phyloP scores from a whole-genome alignment of 2,797 vertebrate genomes.

The Urocyon cinereoargenteus region DNA sequence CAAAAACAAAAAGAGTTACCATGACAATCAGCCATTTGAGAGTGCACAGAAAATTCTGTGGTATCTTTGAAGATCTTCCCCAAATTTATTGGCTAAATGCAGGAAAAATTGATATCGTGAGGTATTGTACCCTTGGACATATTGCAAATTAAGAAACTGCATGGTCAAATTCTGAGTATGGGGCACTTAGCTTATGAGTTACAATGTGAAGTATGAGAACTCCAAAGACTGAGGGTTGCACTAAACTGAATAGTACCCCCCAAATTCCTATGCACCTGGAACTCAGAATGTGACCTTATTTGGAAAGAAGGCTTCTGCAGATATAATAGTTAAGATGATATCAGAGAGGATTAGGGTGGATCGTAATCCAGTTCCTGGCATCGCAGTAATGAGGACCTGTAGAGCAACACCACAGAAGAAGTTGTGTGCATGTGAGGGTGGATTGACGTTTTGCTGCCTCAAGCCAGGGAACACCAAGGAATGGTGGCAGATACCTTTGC shows the following conservation, averaged over 20 bases:
- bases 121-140: not conserved
- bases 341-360: not conserved
- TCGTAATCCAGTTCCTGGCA: not conserved
- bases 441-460: not conserved
- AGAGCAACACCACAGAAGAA: not conserved
- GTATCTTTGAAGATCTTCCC: not conserved
- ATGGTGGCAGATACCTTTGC: not conserved
- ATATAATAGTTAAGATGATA: not conserved
- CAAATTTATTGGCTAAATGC: slow-evolving; percentile 31
- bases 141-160: not conserved
- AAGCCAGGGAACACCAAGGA: not conserved
- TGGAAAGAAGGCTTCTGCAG: not conserved
- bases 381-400: not conserved
- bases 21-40: not conserved
- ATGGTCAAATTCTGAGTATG: not conserved
- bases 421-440: not conserved
- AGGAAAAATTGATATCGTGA: slow-evolving; percentile 15
- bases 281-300: not conserved
- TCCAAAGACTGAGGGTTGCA: not conserved
- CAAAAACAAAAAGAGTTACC: not conserved
- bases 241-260: not conserved
- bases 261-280: not conserved
- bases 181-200: not conserved
- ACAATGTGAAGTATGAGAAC: not conserved
- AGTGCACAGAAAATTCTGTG: not conserved